Percentiles rank a stretch among this genome's conserved stretches.
These are phyloP conservation scores for Tipula unca DNA, from an alignment of 2,888 invertebrate species.

Conservation along the genomic window DNA sequence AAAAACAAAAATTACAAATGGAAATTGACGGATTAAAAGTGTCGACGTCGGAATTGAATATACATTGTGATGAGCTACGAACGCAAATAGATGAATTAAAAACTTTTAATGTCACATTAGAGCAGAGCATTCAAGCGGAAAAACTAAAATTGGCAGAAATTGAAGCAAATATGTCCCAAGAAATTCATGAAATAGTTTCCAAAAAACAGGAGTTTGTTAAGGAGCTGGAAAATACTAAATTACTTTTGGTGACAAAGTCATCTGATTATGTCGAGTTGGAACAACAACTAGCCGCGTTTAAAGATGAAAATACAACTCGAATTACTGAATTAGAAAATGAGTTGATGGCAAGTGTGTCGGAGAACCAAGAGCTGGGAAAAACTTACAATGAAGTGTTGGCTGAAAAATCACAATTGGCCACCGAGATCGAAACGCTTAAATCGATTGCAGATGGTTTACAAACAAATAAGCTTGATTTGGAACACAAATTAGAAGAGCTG, in stretches of 20 bases:
- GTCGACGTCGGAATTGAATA: background rate
- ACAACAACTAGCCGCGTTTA: background rate
- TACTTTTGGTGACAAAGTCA: background rate
- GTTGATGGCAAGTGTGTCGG: background rate
- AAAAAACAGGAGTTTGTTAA: background rate
- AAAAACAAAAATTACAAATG: background rate
- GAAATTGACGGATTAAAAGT: background rate
- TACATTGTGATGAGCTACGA: background rate
- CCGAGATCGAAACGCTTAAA: background rate
- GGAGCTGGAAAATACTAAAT: background rate
- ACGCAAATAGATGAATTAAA: background rate
- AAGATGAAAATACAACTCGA: background rate
- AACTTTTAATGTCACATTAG: background rate
- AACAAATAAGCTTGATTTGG: background rate
- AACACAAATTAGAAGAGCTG: background rate
- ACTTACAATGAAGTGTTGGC: background rate
- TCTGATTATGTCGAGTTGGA: background rate
- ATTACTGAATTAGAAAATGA: background rate
- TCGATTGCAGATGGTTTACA: background rate
- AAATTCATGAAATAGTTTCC: background rate
- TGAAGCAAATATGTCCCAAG: background rate
- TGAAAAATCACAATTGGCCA: background rate
- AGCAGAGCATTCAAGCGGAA: background rate
- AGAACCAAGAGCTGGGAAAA: background rate
- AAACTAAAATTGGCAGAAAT: background rate